Percentiles rank a stretch among this genome's conserved stretches.
Conservation (phyloP, 2,113 vertebrate species). For the Channa maculata region DNA sequence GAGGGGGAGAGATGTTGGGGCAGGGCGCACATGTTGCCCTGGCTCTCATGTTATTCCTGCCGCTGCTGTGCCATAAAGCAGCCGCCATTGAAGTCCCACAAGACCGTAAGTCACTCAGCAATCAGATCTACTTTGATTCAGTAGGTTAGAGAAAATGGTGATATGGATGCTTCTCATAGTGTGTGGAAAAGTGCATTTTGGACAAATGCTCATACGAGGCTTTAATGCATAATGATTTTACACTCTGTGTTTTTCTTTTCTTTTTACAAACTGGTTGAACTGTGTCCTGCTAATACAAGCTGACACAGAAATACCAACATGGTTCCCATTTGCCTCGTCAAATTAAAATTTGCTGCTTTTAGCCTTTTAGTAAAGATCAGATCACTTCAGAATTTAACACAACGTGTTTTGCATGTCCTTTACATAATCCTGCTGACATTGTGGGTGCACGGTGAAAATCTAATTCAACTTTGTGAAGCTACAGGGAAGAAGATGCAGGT, state of each 20-base stretch:
- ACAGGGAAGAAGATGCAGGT: not conserved
- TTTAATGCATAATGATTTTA: too few species aligned
- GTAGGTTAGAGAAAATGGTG: not conserved
- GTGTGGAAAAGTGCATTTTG: too few species aligned
- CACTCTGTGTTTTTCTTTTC: too few species aligned
- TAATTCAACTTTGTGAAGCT: not conserved
- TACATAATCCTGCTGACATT: not conserved
- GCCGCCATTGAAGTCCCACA: constrained; percentile 90
- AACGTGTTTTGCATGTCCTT: not conserved
- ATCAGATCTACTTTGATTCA: not conserved
- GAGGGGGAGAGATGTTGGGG: constrained; percentile 84
- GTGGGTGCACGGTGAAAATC: too few species aligned
- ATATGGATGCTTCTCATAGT: too few species aligned
- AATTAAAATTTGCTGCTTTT: not conserved
- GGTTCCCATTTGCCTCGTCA: not conserved
- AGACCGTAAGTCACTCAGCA: constrained; percentile 87
- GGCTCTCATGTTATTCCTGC: constrained; percentile 73
- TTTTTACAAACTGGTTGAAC: not conserved
- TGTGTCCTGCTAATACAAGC: not conserved
- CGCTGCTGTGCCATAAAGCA: constrained; percentile 82
- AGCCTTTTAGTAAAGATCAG: constrained; percentile 1
- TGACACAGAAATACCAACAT: not conserved
- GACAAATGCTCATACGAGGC: too few species aligned
- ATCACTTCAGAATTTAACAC: not conserved
- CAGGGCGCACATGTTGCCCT: constrained; percentile 68